These are phyloP conservation scores for Euphonia xanthogaster DNA, from an alignment of 2,797 vertebrate species.

Conservation along the genomic window DNA sequence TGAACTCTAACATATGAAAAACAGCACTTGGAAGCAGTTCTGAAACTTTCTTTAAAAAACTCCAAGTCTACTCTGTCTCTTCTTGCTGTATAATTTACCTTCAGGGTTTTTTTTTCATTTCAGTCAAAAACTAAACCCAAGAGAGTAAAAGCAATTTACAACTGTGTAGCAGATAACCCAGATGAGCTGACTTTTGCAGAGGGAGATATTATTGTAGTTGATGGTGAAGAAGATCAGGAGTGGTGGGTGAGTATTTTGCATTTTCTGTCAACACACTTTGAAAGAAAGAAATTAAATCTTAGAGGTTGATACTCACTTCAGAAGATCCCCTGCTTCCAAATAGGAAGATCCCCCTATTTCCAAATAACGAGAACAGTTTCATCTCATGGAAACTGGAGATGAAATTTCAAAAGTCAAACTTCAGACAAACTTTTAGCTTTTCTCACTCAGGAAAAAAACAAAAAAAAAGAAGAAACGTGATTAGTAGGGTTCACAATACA, in stretches of 20 bases:
- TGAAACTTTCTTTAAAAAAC: not conserved
- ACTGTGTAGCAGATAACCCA: slow-evolving; percentile 95
- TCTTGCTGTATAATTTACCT: not conserved
- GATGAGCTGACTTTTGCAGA: slow-evolving; percentile 97
- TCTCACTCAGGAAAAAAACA: not conserved
- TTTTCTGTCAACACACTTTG: not conserved
- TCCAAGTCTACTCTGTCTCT: not conserved
- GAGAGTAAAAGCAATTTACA: slow-evolving; percentile 96
- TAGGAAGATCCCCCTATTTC: not conserved
- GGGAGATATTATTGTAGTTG: slow-evolving; percentile 95
- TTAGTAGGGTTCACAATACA: not conserved
- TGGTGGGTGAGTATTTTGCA: slow-evolving; percentile 93
- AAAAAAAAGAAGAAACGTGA: too few relatives aligned
- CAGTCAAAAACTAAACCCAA: slow-evolving; percentile 91
- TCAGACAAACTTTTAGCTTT: not conserved
- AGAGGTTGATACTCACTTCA: not conserved
- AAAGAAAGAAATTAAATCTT: not conserved
- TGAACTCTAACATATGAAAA: not conserved
- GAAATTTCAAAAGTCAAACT: not conserved
- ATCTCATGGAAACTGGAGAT: not conserved
- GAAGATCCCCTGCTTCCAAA: not conserved
- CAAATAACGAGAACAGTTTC: not conserved
- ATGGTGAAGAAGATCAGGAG: slow-evolving; percentile 98
- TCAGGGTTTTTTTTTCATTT: not conserved
- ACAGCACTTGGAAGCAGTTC: not conserved